Evolutionary conservation across 2,888 invertebrate genomes (phyloP).

Genomic region (Calliopum simillimum): DNA sequence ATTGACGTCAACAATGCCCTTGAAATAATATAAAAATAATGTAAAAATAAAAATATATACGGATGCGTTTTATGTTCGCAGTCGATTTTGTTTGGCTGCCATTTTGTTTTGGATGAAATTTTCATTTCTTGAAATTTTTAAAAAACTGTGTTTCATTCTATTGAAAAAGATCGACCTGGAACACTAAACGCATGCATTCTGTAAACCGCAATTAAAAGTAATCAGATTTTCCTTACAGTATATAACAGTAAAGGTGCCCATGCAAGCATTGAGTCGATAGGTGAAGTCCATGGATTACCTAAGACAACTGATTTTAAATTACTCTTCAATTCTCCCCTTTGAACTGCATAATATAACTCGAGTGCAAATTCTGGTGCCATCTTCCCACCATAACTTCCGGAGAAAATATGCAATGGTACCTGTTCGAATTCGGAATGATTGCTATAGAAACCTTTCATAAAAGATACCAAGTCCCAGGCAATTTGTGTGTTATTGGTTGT

Average conservation of each 20-base stretch:
- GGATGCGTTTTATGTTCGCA: too few relatives aligned
- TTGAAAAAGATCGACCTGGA: too few relatives aligned
- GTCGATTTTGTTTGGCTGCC: too few relatives aligned
- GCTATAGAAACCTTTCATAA: constrained; percentile 79
- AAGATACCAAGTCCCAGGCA: constrained; percentile 79
- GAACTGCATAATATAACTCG: constrained; percentile 61
- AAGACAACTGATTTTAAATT: too few relatives aligned
- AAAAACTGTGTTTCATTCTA: too few relatives aligned
- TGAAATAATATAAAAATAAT: constrained; percentile 53
- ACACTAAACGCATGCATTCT: too few relatives aligned
- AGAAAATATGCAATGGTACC: constrained; percentile 85
- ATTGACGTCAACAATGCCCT: constrained; percentile 77
- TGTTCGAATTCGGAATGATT: constrained; percentile 77
- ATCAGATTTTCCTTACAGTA: constrained; percentile 71
- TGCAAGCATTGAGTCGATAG: constrained; percentile 83
- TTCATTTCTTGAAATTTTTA: too few relatives aligned
- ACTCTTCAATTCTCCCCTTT: too few relatives aligned
- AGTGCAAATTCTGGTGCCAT: constrained; percentile 88
- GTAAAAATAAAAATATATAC: too few relatives aligned
- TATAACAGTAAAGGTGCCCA: constrained; percentile 85
- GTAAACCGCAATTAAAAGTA: constrained; percentile 68
- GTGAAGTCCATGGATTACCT: constrained; percentile 92
- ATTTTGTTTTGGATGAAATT: too few relatives aligned
- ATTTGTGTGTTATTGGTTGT: too few relatives aligned
- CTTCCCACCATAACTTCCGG: constrained; percentile 93